Conservation (phyloP, 1,140 invertebrate genomes). For the Leptinotarsa undecemlineata region DNA sequence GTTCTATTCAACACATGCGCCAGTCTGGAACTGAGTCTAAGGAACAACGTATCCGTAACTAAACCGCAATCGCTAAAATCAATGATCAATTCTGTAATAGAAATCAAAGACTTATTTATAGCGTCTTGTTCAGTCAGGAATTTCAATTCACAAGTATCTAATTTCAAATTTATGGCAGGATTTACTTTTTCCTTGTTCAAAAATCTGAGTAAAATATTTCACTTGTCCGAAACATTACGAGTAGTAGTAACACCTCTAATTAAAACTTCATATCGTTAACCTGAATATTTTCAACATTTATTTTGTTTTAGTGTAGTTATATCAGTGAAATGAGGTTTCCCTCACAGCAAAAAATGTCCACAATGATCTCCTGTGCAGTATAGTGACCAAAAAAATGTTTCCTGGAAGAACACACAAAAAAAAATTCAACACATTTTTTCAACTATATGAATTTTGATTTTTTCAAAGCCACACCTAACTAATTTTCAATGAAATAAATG, state of each 20-base stretch:
- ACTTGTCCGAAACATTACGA: slow-evolving; percentile 1
- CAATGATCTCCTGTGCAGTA: too few relatives aligned
- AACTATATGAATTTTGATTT: too few relatives aligned
- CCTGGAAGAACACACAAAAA: too few relatives aligned
- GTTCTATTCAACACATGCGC: neutral
- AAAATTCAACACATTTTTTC: too few relatives aligned
- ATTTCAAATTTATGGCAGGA: neutral
- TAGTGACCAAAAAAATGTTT: too few relatives aligned
- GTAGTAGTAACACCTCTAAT: neutral
- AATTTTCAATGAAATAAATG: too few relatives aligned
- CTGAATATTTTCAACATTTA: neutral
- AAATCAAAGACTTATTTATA: neutral
- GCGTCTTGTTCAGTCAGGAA: slow-evolving; percentile 4
- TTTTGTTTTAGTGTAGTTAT: neutral
- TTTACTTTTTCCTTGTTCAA: slow-evolving; percentile 5
- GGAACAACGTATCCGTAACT: too few relatives aligned
- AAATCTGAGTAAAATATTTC: neutral
- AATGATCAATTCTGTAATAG: neutral
- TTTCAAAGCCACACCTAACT: too few relatives aligned
- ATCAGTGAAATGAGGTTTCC: too few relatives aligned
- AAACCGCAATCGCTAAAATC: neutral
- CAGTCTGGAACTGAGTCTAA: neutral
- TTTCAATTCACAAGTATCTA: neutral
- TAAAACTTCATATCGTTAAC: slow-evolving; percentile 8
- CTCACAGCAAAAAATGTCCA: too few relatives aligned